A percentile compares a stretch with the other conserved stretches of the same genome.
Conservation (phyloP, 2,113 vertebrate species). For the Hippocampus abdominalis region DNA sequence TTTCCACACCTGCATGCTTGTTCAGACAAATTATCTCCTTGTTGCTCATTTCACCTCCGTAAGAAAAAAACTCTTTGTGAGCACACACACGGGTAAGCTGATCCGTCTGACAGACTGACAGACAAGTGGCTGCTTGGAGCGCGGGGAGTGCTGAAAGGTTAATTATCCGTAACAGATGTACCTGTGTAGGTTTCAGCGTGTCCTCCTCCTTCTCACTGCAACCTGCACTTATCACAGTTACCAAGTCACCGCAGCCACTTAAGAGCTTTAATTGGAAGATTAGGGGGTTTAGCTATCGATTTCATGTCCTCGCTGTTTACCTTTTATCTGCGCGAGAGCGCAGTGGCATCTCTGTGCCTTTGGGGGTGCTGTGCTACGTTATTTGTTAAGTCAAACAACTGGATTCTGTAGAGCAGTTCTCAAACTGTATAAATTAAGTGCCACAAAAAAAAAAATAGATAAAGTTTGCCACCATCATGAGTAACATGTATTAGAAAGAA, state of each 20-base stretch:
- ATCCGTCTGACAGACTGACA: slow-evolving; percentile 64
- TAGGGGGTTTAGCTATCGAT: slow-evolving; percentile 62
- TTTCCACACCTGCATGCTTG: slow-evolving; percentile 50
- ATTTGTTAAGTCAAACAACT: not conserved
- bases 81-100: slow-evolving; percentile 54
- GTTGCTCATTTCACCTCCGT: slow-evolving; percentile 20
- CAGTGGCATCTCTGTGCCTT: slow-evolving; percentile 19
- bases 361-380: slow-evolving; percentile 25
- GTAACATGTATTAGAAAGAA: not conserved
- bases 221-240: slow-evolving; percentile 68
- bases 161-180: slow-evolving; percentile 70
- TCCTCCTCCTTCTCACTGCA: slow-evolving; percentile 33
- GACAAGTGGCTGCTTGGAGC: slow-evolving; percentile 54
- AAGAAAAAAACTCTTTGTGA: slow-evolving; percentile 29
- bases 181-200: slow-evolving; percentile 62
- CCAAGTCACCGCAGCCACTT: slow-evolving; percentile 46
- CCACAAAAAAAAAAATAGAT: too few relatives aligned
- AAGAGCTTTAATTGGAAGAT: slow-evolving; percentile 62
- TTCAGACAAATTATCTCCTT: slow-evolving; percentile 48
- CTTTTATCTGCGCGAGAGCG: not conserved
- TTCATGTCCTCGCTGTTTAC: slow-evolving; percentile 47
- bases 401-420: not conserved
- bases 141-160: slow-evolving; percentile 59
- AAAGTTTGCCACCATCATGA: too few relatives aligned
- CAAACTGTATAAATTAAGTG: not conserved